Evolutionary conservation across 1,140 invertebrate genomes (phyloP), one percentile per base, ranked within the genome.

Genomic region (Pogonomyrmex californicus): DNA sequence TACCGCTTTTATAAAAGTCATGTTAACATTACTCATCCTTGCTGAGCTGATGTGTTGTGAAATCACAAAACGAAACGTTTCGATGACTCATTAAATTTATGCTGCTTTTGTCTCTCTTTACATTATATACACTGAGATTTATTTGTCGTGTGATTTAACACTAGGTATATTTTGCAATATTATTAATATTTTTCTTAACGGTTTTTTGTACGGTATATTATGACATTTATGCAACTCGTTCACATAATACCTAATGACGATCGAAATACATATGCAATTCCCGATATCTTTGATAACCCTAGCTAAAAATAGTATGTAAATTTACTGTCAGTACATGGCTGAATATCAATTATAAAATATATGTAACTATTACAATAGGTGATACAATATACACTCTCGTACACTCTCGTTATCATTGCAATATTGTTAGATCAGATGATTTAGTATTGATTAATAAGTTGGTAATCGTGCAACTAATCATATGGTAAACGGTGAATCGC

Each of bases 111-210:
- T 91, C 88, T 93, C 87, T 93, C 90, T 94, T 94, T 94, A 94
- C 94, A 94, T 93, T 94, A 94, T 94, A 71, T 94, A 94, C 93
- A 94, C 88, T 94, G 88, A 93, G 75, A 89, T 91, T 93, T 88
- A 91, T 91, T 91, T 87, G 87, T 90, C 33, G 65, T 88, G 78
- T 14, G 65, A 82, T 86, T 89, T 90, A 91, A 81, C 88, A 76
- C 77, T 92, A 89, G 77, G 51, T 75, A 60, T 49, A 68, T 68
- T 68, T 12, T 87, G 68, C 87, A 87, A 44, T 76, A 86, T 65
- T 83, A 85, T 90, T 90, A 90, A 85, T 89, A 49, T 77, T 70
- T 60, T 33, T 41, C 36, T 91, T 68, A 87, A 87, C 78, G 77
- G 63, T 85, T 91, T 90, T 76, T 58, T 73, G 66, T 70, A 66